A percentile compares a stretch with the other conserved stretches of the same genome.
phyloP scores from a whole-genome alignment of 92 coral and sea anemone genomes.

The Virgularia gustaviana region DNA sequence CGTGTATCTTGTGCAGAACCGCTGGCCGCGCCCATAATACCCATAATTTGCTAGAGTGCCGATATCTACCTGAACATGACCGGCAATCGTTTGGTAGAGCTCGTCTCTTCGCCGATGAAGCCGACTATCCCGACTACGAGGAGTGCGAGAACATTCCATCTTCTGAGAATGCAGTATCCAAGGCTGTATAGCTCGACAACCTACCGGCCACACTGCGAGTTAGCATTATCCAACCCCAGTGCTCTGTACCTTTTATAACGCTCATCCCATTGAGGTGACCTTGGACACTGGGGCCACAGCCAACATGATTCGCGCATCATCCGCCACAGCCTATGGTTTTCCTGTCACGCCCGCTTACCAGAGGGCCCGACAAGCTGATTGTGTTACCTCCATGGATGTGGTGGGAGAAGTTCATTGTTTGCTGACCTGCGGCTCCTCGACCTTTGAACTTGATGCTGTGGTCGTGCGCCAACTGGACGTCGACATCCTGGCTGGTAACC shows the following conservation, averaged over 20 bases:
- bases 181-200: background rate
- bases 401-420: conserved; percentile 49
- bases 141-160: background rate
- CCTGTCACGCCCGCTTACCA: conserved; percentile 48
- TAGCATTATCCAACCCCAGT: too few relatives aligned
- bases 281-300: conserved; percentile 53
- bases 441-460: conserved; percentile 47
- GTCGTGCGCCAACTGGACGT: conserved; percentile 40
- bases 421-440: conserved; percentile 32
- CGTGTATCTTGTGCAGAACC: conserved; percentile 42
- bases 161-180: background rate
- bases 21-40: conserved; percentile 37
- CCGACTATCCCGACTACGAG: background rate
- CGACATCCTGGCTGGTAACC: conserved; percentile 48
- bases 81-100: background rate
- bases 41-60: too few relatives aligned
- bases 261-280: conserved; percentile 46
- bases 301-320: conserved; percentile 39
- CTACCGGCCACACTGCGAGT: conserved; percentile 11
- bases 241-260: conserved; percentile 22
- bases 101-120: conserved; percentile 8
- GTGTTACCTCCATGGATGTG: conserved; percentile 55
- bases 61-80: conserved; percentile 26
- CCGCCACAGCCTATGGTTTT: conserved; percentile 47
- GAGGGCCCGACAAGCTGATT: conserved; percentile 56